These are phyloP conservation scores for Aphaenogaster ashmeadi DNA, from an alignment of 1,140 invertebrate genomes.

Conservation along the genomic window DNA sequence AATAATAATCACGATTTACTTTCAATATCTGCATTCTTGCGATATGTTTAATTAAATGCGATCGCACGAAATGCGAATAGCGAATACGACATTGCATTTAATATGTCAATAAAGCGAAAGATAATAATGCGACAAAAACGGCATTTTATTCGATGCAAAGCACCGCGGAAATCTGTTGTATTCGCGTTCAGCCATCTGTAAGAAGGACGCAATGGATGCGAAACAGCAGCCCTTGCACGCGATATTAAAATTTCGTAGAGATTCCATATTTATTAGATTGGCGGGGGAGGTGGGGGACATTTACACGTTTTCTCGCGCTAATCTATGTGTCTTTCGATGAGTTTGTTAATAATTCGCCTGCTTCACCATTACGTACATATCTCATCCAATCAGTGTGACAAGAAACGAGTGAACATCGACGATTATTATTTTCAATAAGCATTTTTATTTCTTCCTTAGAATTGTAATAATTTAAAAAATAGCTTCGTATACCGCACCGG, in stretches of 20 bases:
- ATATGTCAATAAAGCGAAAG: slow-evolving; percentile 67
- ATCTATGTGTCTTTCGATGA: neutral
- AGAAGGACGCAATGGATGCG: slow-evolving; percentile 59
- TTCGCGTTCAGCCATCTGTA: slow-evolving; percentile 67
- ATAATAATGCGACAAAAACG: slow-evolving; percentile 58
- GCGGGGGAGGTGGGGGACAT: neutral
- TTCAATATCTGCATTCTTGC: slow-evolving; percentile 40
- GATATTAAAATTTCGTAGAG: slow-evolving; percentile 70
- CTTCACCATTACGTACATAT: neutral
- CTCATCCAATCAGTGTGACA: neutral
- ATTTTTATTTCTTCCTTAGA: neutral
- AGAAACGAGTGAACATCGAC: neutral
- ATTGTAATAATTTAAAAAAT: slow-evolving; percentile 19
- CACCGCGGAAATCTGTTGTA: slow-evolving; percentile 69
- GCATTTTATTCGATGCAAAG: slow-evolving; percentile 53
- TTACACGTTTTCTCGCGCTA: neutral
- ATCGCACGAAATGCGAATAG: slow-evolving; percentile 41
- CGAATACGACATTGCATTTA: slow-evolving; percentile 57
- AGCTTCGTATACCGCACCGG: neutral
- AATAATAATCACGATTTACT: slow-evolving; percentile 12
- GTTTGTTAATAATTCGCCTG: slow-evolving; percentile 22
- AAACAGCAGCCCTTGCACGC: slow-evolving; percentile 55
- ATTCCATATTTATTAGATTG: slow-evolving; percentile 40
- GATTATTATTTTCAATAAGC: neutral
- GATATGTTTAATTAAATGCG: slow-evolving; percentile 46